A percentile compares a stretch with the other conserved stretches of the same genome.
phyloP scores from a whole-genome alignment of 2,888 invertebrate genomes.

The Drosophila mimetica region DNA sequence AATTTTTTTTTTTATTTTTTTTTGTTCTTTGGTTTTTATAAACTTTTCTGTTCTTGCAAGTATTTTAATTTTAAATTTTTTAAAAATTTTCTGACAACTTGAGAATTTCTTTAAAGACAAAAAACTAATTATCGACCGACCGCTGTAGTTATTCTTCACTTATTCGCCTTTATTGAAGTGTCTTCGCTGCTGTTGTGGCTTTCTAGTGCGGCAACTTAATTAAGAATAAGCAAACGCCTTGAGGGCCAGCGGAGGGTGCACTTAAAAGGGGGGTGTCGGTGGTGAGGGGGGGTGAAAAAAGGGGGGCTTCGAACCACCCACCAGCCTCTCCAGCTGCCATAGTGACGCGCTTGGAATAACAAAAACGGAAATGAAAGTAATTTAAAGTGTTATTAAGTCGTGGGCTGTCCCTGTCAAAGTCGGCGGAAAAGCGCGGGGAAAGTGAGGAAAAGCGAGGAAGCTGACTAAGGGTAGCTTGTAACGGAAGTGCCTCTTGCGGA shows the following conservation, averaged over 20 bases:
- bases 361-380: constrained; percentile 74
- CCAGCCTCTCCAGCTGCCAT: constrained; percentile 36
- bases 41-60: too few relatives aligned
- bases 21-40: too few relatives aligned
- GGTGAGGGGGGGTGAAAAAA: neutral
- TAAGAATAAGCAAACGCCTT: constrained; percentile 68
- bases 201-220: constrained; percentile 59
- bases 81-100: too few relatives aligned
- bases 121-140: constrained; percentile 15
- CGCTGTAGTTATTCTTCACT: constrained; percentile 19
- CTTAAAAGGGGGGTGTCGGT: neutral
- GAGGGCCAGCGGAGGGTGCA: constrained; percentile 30
- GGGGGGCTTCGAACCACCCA: neutral
- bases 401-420: constrained; percentile 29
- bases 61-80: too few relatives aligned
- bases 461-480: constrained; percentile 46
- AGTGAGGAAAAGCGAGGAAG: constrained; percentile 15
- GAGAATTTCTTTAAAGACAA: neutral
- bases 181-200: constrained; percentile 18
- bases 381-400: constrained; percentile 73
- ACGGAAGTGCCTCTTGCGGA: constrained; percentile 30
- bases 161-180: constrained; percentile 20
- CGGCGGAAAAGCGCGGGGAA: constrained; percentile 1
- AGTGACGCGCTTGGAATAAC: constrained; percentile 71
- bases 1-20: too few relatives aligned